Evolutionary conservation across 2,888 invertebrate genomes (phyloP).

Genomic region (Dioctria linearis): DNA sequence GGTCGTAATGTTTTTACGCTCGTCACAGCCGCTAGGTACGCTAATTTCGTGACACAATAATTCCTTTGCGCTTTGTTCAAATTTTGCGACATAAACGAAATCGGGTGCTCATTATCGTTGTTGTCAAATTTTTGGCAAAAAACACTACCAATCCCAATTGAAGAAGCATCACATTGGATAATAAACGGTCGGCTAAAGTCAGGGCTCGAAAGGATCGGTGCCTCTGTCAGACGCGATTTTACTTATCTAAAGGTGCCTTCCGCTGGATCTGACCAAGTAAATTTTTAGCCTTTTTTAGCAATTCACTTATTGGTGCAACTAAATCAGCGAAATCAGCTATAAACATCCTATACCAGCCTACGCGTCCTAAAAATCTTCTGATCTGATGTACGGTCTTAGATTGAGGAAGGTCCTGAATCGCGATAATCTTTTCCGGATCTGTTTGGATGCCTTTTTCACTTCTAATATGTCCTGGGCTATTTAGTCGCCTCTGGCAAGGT

Average conservation of each 20-base stretch:
- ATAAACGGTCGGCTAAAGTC: conserved; percentile 22
- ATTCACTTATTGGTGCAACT: neutral
- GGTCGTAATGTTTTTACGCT: conserved; percentile 55
- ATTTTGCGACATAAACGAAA: too few relatives aligned
- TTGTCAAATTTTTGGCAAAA: too few relatives aligned
- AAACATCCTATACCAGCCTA: neutral
- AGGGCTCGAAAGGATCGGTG: neutral
- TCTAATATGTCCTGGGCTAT: conserved; percentile 26
- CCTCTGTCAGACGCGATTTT: neutral
- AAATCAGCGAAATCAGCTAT: neutral
- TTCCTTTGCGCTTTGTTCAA: conserved; percentile 55
- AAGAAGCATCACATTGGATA: too few relatives aligned
- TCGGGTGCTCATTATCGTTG: too few relatives aligned
- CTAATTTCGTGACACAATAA: conserved; percentile 55
- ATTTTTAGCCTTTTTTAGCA: neutral
- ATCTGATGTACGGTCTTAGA: neutral
- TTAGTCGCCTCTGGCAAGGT: neutral
- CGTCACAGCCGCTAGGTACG: conserved; percentile 53
- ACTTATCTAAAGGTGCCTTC: neutral
- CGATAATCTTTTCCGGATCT: neutral
- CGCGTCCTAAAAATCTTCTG: neutral
- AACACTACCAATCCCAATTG: too few relatives aligned
- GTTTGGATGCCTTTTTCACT: neutral
- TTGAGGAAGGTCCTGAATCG: neutral
- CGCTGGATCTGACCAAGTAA: neutral